Evolutionary conservation across 2,113 vertebrate genomes (phyloP), one percentile per base, ranked within the genome.

Genomic region (Muntiacus muntjak): DNA sequence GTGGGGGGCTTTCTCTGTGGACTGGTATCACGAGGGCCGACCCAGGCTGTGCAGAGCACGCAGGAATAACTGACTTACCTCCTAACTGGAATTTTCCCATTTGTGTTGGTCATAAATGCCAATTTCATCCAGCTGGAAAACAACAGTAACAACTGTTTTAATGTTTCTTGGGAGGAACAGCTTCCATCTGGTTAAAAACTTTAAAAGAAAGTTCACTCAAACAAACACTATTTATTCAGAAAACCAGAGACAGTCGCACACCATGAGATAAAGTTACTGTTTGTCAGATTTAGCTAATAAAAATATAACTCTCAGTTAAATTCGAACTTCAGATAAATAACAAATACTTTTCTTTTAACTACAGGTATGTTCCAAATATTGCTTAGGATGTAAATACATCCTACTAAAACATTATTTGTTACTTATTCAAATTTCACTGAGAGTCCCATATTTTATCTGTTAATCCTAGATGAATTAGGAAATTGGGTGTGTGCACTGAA

Each of bases 41-140:
- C 50, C 13, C 14, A 62, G 33, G 21, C 6, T 21, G 79, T 10
- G 7, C 14, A 30, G 55, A 9, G 13, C 25, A 52, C 7, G 12
- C 0, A 83, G n/a, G 57, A 95, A 33, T 8, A 40, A 62, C 2
- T 3, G 36, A 91, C 99, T 99, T 99, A 99, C 99, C 99, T 99
- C 98, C 99, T 99, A 12, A 99, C 99, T 76, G 99, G 99, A 98
- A 99, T 99, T 98, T 99, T 99, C 60, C 99, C 99, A 91, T 99
- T 99, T 74, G 99, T 98, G 74, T 99, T 99, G 93, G 99, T 99
- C 97, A 99, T 98, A 98, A 99, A 99, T 10, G 99, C 99, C 98
- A 99, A 98, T 98, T 99, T 99, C 99, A 99, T 99, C 99, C 99
- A 99, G 98, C 99, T 99, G 97, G 91, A 99, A 97, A 94, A 71